Evolutionary conservation across 92 coral and sea anemone species (phyloP).

Genomic region (Parazoanthus atlanticus): DNA sequence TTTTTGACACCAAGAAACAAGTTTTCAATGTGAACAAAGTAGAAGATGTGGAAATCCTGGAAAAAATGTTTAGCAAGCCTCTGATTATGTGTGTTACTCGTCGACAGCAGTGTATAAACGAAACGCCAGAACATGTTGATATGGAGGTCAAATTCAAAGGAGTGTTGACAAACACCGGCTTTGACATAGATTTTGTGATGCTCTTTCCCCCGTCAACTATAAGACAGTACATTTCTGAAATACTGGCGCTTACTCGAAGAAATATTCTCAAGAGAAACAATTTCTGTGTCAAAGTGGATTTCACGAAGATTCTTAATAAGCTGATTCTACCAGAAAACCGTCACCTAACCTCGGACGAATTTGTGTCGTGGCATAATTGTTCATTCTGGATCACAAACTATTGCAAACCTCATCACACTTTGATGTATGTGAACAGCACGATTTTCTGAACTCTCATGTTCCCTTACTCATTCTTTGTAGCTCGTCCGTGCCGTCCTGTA

Average conservation of each 20-base stretch:
- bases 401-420: constrained; percentile 49
- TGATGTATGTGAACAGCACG: constrained; percentile 46
- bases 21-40: background rate
- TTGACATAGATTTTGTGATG: constrained; percentile 6
- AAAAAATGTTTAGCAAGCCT: background rate
- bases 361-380: constrained; percentile 55
- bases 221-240: background rate
- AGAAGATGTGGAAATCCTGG: background rate
- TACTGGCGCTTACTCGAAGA: background rate
- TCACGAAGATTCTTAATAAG: constrained; percentile 5
- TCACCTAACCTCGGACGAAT: constrained; percentile 19
- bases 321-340: constrained; percentile 24
- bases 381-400: constrained; percentile 54
- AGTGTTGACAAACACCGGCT: background rate
- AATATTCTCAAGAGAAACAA: background rate
- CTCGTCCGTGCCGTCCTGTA: constrained; percentile 41
- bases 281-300: constrained; percentile 33
- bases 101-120: constrained; percentile 1
- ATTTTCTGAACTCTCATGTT: constrained; percentile 46
- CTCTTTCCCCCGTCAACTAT: background rate
- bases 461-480: constrained; percentile 45
- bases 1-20: constrained; percentile 14
- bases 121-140: background rate
- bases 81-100: constrained; percentile 9
- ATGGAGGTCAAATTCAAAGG: background rate